phyloP scores from a whole-genome alignment of 2,113 vertebrate genomes.

The Gulo gulo region DNA sequence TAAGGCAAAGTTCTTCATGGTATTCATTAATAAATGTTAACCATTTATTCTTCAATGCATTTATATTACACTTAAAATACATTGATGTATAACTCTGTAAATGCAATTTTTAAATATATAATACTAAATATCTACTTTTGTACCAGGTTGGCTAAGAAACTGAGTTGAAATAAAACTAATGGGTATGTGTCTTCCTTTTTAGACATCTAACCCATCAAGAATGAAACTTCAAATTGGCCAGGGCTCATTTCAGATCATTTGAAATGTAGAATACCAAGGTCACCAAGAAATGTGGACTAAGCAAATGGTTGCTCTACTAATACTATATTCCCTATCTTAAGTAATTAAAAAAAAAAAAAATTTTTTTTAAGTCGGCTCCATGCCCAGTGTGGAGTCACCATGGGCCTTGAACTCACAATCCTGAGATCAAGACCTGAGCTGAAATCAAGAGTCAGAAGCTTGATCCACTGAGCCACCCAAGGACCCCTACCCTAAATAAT shows the following conservation, averaged over 20 bases:
- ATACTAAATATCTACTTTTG: constrained; percentile 12
- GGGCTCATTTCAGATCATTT: neutral
- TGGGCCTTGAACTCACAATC: neutral
- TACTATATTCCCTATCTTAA: neutral
- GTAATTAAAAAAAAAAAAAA: neutral
- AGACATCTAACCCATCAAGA: neutral
- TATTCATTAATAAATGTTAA: neutral
- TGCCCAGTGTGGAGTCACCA: neutral
- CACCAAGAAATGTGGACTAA: neutral
- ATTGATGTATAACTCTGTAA: neutral
- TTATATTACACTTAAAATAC: neutral
- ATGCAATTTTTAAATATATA: neutral
- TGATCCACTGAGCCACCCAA: neutral
- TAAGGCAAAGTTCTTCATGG: neutral
- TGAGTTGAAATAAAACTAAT: constrained; percentile 15
- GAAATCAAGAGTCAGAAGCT: neutral
- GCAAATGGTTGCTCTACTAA: neutral
- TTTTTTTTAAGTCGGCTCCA: neutral
- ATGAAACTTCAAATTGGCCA: neutral
- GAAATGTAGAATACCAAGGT: constrained; percentile 20
- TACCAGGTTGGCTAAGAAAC: neutral
- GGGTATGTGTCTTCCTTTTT: neutral
- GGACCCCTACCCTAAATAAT: neutral
- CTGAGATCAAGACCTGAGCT: neutral
- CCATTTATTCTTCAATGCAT: neutral